These are phyloP conservation scores for Numenius arquata DNA, from an alignment of 2,113 vertebrate species.

Conservation along the genomic window DNA sequence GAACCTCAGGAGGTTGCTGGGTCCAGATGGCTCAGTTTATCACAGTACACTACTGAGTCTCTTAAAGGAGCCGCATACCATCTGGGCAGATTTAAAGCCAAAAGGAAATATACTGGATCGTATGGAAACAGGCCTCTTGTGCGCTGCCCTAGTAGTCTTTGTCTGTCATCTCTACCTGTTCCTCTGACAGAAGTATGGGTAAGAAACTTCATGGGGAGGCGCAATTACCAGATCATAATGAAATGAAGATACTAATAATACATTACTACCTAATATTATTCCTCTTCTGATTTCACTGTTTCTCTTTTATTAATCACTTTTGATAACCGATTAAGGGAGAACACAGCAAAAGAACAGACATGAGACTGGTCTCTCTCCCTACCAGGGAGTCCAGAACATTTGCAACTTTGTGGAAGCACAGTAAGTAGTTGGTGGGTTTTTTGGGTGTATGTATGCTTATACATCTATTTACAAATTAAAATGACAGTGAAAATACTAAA, in stretches of 20 bases:
- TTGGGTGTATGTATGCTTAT: too few species aligned
- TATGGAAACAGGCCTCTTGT: background rate
- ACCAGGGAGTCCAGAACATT: background rate
- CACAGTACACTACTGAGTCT: background rate
- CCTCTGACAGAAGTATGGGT: background rate
- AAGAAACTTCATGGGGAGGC: background rate
- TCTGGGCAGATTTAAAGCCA: constrained; percentile 6
- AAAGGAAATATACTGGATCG: background rate
- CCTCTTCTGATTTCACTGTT: background rate
- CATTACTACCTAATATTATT: background rate
- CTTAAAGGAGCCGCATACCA: constrained; percentile 12
- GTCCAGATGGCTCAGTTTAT: constrained; percentile 34
- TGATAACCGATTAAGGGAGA: background rate
- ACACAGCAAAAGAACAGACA: background rate
- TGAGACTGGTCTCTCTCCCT: background rate
- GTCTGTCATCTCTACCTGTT: background rate
- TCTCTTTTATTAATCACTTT: background rate
- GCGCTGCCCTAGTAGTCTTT: background rate
- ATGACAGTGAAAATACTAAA: background rate
- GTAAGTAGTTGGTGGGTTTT: background rate
- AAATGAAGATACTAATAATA: background rate
- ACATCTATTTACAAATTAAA: background rate
- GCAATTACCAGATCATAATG: background rate
- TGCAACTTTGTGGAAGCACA: background rate
- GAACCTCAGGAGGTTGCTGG: background rate